Conservation (phyloP, 2,113 vertebrate species). For the Bucco capensis region DNA sequence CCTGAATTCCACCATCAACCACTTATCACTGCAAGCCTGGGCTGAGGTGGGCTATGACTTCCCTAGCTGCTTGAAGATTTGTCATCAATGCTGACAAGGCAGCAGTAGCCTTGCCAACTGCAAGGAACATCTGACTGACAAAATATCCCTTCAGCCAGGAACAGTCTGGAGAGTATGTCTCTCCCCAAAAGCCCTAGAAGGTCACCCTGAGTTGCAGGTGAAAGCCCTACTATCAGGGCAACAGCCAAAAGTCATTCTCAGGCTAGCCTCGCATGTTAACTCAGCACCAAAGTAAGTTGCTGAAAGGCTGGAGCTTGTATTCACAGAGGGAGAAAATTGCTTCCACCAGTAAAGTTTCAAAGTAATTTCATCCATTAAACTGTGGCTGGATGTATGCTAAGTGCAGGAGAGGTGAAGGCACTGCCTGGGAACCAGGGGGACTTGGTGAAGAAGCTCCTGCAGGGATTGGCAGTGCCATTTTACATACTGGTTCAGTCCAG, state of each 20-base stretch:
- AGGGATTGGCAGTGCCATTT: not conserved
- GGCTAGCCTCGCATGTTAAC: conserved; percentile 57
- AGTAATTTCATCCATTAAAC: conserved; percentile 73
- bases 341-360: conserved; percentile 68
- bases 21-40: not conserved
- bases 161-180: not conserved
- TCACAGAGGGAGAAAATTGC: conserved; percentile 73
- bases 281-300: conserved; percentile 56
- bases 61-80: conserved; percentile 17
- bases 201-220: not conserved
- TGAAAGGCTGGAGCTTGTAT: conserved; percentile 55
- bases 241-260: conserved; percentile 53
- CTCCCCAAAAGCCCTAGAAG: conserved; percentile 41
- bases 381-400: conserved; percentile 59
- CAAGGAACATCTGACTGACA: not conserved
- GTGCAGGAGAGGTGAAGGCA: conserved; percentile 53
- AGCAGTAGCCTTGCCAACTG: conserved; percentile 24
- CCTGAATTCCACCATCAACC: not conserved
- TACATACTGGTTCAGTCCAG: conserved; percentile 10
- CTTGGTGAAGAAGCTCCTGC: conserved; percentile 30
- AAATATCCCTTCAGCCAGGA: conserved; percentile 19
- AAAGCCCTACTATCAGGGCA: conserved; percentile 45
- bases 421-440: conserved; percentile 41
- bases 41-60: conserved; percentile 38
- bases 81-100: conserved; percentile 23